Evolutionary conservation across 2,113 vertebrate genomes (phyloP).

Genomic region (Sphaerodactylus townsendi): DNA sequence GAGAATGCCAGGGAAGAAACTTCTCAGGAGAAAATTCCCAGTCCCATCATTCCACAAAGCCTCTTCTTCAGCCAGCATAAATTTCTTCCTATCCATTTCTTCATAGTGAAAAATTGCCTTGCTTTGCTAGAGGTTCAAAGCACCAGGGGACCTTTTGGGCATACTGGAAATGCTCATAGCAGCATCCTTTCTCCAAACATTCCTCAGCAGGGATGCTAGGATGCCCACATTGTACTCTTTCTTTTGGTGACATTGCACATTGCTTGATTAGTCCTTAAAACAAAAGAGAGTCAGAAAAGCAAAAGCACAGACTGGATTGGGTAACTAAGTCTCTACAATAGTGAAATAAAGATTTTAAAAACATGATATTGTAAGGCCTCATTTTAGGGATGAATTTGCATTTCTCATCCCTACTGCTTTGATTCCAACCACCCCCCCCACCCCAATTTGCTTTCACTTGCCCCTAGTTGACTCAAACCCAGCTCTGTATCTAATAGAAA

Average conservation of each 20-base stretch:
- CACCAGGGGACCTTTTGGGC: constrained; percentile 10
- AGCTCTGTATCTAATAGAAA: too few relatives aligned
- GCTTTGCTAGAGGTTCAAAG: constrained; percentile 27
- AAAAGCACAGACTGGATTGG: too few relatives aligned
- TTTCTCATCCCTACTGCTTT: too few relatives aligned
- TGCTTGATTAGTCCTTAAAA: background rate
- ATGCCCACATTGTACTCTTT: constrained; percentile 25
- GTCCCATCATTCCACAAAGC: background rate
- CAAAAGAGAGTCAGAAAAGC: background rate
- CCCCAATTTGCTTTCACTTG: too few relatives aligned
- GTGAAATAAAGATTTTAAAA: too few relatives aligned
- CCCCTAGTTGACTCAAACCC: too few relatives aligned
- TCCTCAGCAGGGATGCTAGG: constrained; percentile 28
- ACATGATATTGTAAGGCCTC: too few relatives aligned
- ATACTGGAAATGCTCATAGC: constrained; percentile 36
- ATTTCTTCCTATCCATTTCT: background rate
- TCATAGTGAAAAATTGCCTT: constrained; percentile 20
- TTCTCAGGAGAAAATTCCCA: background rate
- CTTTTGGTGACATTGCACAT: constrained; percentile 26
- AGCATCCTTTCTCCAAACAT: constrained; percentile 39
- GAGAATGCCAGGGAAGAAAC: background rate
- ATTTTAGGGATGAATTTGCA: too few relatives aligned
- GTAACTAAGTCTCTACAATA: too few relatives aligned
- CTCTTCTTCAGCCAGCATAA: background rate
- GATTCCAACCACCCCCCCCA: too few relatives aligned